Conservation (phyloP, 2,797 vertebrate genomes). For the Microctenopoma lineatum region DNA sequence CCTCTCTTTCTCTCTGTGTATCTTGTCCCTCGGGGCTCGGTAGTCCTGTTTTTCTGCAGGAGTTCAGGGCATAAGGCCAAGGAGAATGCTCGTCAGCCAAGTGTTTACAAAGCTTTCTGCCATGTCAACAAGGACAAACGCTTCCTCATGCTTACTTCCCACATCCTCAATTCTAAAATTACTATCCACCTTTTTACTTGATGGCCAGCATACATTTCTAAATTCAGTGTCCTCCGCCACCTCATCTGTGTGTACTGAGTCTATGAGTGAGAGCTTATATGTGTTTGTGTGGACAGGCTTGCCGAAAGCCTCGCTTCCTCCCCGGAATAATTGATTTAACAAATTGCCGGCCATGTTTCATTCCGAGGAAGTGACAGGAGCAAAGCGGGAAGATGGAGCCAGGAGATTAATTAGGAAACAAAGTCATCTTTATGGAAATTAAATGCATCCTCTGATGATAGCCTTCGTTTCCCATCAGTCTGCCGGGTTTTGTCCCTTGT, state of each 20-base stretch:
- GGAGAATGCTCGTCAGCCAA: conserved; percentile 76
- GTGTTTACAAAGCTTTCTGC: conserved; percentile 80
- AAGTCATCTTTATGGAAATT: conserved; percentile 85
- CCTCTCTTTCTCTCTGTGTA: conserved; percentile 51
- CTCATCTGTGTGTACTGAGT: conserved; percentile 35
- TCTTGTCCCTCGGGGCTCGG: conserved; percentile 57
- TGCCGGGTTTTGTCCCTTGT: conserved; percentile 57
- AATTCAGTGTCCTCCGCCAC: conserved; percentile 34
- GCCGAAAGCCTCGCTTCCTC: conserved; percentile 62
- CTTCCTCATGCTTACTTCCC: conserved; percentile 48
- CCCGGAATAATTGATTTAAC: conserved; percentile 85
- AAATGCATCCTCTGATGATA: conserved; percentile 79
- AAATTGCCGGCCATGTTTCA: conserved; percentile 84
- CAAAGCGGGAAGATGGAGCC: conserved; percentile 76
- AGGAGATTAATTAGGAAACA: conserved; percentile 84
- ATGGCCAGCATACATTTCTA: conserved; percentile 33
- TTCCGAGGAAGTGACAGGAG: conserved; percentile 81
- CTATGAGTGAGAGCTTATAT: conserved; percentile 1
- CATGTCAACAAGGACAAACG: conserved; percentile 78
- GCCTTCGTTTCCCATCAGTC: conserved; percentile 71
- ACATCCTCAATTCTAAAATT: conserved; percentile 47
- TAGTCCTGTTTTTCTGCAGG: conserved; percentile 67
- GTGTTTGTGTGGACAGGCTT: conserved; percentile 25
- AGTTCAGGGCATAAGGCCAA: conserved; percentile 72
- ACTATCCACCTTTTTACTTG: conserved; percentile 35